Conservation (phyloP, 2,113 vertebrate species). For the Perca fluviatilis region DNA sequence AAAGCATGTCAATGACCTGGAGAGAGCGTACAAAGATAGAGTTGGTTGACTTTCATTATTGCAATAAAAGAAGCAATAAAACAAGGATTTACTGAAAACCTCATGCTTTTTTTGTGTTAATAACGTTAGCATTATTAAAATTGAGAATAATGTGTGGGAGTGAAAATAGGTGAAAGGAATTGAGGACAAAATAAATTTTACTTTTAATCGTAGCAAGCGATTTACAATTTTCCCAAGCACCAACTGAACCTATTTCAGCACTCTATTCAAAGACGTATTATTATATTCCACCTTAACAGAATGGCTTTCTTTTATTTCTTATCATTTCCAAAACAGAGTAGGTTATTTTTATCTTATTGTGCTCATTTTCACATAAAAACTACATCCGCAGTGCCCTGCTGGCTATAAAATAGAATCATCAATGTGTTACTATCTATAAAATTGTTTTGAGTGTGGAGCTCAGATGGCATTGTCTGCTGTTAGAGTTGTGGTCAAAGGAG, state of each 20-base stretch:
- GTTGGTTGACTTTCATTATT: not conserved
- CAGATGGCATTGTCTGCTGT: not conserved
- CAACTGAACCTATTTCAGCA: not conserved
- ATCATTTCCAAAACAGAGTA: not conserved
- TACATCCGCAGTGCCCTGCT: not conserved
- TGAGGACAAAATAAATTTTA: not conserved
- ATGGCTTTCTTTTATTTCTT: not conserved
- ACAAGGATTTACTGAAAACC: not conserved
- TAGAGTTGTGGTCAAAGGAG: not conserved
- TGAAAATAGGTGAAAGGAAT: constrained; percentile 8
- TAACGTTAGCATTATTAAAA: not conserved
- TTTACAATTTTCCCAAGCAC: not conserved
- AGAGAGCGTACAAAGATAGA: constrained; percentile 2
- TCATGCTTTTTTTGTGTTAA: not conserved
- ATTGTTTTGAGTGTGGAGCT: not conserved
- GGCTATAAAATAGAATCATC: not conserved
- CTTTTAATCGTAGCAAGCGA: not conserved
- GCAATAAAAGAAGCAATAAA: not conserved
- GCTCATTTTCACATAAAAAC: not conserved
- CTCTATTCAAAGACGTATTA: not conserved
- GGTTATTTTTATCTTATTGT: not conserved
- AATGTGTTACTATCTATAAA: not conserved
- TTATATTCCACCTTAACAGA: not conserved
- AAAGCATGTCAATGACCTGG: constrained; percentile 16
- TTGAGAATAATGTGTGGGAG: not conserved